These are phyloP conservation scores for Aegotheles bennettii DNA, from an alignment of 2,113 vertebrate species.

Conservation along the genomic window DNA sequence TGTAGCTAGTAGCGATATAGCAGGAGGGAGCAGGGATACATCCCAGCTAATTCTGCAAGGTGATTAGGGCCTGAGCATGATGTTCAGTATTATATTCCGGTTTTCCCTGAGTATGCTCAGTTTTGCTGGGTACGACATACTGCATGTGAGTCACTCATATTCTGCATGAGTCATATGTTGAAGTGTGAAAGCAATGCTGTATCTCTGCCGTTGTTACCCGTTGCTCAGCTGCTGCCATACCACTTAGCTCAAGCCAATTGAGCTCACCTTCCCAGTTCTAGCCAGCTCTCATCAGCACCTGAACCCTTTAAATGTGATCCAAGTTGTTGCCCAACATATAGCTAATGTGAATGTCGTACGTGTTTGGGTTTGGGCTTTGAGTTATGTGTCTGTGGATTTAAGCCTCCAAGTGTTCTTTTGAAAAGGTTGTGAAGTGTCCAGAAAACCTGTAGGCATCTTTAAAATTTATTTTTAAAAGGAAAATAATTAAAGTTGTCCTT, in stretches of 20 bases:
- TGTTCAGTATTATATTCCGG: not conserved
- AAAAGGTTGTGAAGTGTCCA: not conserved
- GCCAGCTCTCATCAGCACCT: not conserved
- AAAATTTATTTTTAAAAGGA: not conserved
- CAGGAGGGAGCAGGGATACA: not conserved
- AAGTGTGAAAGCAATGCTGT: slow-evolving; percentile 61
- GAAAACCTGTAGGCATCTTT: not conserved
- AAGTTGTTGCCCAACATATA: not conserved
- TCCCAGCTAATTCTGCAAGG: not conserved
- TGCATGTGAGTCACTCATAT: slow-evolving; percentile 51
- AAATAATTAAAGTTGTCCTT: not conserved
- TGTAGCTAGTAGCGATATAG: not conserved
- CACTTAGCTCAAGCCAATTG: slow-evolving; percentile 20
- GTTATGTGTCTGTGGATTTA: not conserved
- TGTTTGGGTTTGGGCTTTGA: not conserved
- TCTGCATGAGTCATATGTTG: slow-evolving; percentile 59
- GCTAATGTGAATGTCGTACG: not conserved
- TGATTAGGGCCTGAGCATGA: not conserved
- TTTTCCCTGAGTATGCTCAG: not conserved
- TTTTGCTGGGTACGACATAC: slow-evolving; percentile 43
- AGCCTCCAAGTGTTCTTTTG: not conserved
- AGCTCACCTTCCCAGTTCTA: slow-evolving; percentile 42
- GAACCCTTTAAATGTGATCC: not conserved
- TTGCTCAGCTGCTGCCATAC: slow-evolving; percentile 57
- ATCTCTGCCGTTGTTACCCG: slow-evolving; percentile 38